Evolutionary conservation across 1,140 invertebrate genomes (phyloP).

Genomic region (Chelonus insularis): DNA sequence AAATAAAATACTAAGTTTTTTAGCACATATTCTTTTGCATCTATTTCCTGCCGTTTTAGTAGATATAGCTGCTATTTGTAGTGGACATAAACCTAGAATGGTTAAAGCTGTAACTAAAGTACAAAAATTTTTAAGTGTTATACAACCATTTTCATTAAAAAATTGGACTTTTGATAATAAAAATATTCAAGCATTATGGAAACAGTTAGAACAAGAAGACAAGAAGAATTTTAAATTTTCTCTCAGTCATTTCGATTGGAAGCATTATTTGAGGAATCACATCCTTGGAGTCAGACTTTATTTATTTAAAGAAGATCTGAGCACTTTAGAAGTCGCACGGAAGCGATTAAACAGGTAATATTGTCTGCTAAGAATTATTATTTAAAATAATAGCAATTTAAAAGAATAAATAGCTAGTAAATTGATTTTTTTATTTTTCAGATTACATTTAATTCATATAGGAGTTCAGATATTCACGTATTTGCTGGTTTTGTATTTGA

Average conservation of each 20-base stretch:
- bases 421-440: too few relatives aligned
- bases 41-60: slow-evolving; percentile 67
- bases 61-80: slow-evolving; percentile 60
- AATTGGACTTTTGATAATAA: slow-evolving; percentile 74
- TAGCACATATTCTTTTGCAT: slow-evolving; percentile 64
- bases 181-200: slow-evolving; percentile 65
- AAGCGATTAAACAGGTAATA: slow-evolving; percentile 65
- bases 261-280: slow-evolving; percentile 68
- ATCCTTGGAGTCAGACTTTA: slow-evolving; percentile 68
- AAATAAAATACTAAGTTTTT: slow-evolving; percentile 58
- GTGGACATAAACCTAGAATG: slow-evolving; percentile 68
- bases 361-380: too few relatives aligned
- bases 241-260: slow-evolving; percentile 70
- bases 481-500: too few relatives aligned
- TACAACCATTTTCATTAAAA: slow-evolving; percentile 73
- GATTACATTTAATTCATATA: too few relatives aligned
- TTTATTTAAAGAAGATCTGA: slow-evolving; percentile 72
- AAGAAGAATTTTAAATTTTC: slow-evolving; percentile 70
- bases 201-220: slow-evolving; percentile 64
- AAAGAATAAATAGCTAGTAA: too few relatives aligned
- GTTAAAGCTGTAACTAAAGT: slow-evolving; percentile 75
- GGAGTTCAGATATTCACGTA: too few relatives aligned
- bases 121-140: slow-evolving; percentile 69
- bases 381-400: too few relatives aligned
- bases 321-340: slow-evolving; percentile 65